Conservation (phyloP, 64 coral and sea anemone species). For the Actinia equina region DNA sequence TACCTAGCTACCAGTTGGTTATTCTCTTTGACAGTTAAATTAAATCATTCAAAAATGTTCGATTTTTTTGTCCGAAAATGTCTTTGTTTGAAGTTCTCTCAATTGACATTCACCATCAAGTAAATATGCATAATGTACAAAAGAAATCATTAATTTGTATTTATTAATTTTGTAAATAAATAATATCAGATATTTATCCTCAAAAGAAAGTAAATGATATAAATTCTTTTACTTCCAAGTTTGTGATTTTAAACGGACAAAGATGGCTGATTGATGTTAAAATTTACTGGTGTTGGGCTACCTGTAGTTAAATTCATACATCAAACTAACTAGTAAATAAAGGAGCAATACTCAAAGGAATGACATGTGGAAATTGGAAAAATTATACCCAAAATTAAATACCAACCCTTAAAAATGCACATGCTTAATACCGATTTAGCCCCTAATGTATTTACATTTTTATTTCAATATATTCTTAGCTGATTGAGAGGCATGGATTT, state of each 20-base stretch:
- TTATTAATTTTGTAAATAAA: neutral
- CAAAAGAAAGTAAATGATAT: neutral
- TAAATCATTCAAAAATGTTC: neutral
- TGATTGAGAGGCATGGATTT: slow-evolving; percentile 92
- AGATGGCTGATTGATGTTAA: neutral
- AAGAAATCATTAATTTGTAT: neutral
- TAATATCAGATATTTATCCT: neutral
- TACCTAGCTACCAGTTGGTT: neutral
- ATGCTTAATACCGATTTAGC: too few species aligned
- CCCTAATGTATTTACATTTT: neutral
- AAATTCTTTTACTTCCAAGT: neutral
- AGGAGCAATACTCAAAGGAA: too few species aligned
- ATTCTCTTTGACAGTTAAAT: neutral
- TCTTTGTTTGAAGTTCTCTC: neutral
- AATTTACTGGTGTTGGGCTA: neutral
- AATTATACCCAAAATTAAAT: too few species aligned
- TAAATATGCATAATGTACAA: slow-evolving; percentile 4
- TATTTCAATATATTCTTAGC: slow-evolving; percentile 11
- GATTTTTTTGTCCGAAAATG: neutral
- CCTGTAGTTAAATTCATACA: neutral
- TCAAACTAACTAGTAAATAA: neutral
- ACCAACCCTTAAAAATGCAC: too few species aligned
- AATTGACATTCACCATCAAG: too few species aligned
- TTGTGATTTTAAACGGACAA: neutral
- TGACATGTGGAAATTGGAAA: too few species aligned